Evolutionary conservation across 2,888 invertebrate genomes (phyloP), one percentile per base, ranked within the genome.

Genomic region (Chalcosyrphus nemorum): DNA sequence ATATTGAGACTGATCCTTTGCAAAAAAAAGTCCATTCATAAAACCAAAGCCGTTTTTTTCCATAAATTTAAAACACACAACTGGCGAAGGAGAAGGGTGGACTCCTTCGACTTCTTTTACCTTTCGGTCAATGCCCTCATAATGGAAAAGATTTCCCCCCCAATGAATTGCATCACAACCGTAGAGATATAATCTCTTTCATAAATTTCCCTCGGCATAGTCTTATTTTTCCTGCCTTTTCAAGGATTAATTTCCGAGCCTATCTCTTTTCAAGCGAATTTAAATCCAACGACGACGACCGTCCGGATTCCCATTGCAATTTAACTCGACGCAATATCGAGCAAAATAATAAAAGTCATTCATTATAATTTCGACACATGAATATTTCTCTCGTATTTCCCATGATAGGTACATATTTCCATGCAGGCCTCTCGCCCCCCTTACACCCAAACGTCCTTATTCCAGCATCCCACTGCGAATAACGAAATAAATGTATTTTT

Each of bases 351-450:
- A 71, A 81, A 81, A 81, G 63, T 59, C 81, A 81, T 81, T 70
- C 76, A 81, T 81, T 76, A 71, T 76, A 76, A 70, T 71, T 65
- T 81, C 70, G 81, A 65, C 81, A 76, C 41, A 68, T 50, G 56
- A 59, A 47, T n/a, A 47, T 45, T 68, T 54, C 35, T 57, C 38
- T 17, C 27, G 11, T 41, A 21, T 66, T 52, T 66, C 65, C 52
- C 38, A 24, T 15, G 29, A 47, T 24, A n/a, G n/a, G n/a, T n/a
- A n/a, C n/a, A n/a, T n/a, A 65, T 13, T 56, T 21, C 47, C 38
- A 4, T 45, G 56, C 13, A 35, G 54, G 29, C 6, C 5, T 9
- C 7, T 11, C 13, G 9, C 27, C 52, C 19, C 41, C n/a, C n/a
- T n/a, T n/a, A n/a, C n/a, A 24, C 35, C 9, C 41, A 38, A n/a